phyloP scores from a whole-genome alignment of 2,797 vertebrate species.

The Sebastes goodei region DNA sequence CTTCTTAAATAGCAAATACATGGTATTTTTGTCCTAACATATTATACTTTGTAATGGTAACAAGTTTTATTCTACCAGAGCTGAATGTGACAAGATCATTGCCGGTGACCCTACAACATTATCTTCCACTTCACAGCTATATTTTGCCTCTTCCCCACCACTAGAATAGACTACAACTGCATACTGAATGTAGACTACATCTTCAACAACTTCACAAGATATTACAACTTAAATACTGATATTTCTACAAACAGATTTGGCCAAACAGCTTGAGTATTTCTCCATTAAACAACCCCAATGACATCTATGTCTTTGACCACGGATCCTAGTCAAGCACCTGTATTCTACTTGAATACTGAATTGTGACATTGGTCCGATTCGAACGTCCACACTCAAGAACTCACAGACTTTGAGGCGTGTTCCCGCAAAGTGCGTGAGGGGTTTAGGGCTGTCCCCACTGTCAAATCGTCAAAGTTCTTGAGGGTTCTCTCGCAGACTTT shows the following conservation, averaged over 20 bases:
- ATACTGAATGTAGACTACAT: neutral
- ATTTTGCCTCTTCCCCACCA: neutral
- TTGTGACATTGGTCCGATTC: too few species aligned
- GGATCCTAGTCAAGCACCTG: too few species aligned
- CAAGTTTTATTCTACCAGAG: neutral
- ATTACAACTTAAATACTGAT: neutral
- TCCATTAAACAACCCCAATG: neutral
- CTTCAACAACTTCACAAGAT: neutral
- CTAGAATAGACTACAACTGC: neutral
- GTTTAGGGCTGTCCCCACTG: too few species aligned
- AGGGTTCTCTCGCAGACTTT: too few species aligned
- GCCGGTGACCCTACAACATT: neutral
- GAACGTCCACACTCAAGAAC: fast-evolving
- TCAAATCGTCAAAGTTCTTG: too few species aligned
- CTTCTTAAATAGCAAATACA: constrained; percentile 15
- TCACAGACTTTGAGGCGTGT: too few species aligned
- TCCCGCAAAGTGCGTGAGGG: too few species aligned
- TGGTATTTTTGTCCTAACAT: neutral
- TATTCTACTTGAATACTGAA: too few species aligned
- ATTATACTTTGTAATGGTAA: constrained; percentile 4
- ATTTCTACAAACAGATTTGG: neutral
- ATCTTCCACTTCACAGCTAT: neutral
- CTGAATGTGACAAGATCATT: neutral
- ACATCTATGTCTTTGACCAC: neutral
- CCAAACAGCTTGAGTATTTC: neutral